Percentiles rank a stretch among this genome's conserved stretches.
These are phyloP conservation scores for Pycnomerus fuliginosus DNA, from an alignment of 2,888 invertebrate species.

Conservation along the genomic window DNA sequence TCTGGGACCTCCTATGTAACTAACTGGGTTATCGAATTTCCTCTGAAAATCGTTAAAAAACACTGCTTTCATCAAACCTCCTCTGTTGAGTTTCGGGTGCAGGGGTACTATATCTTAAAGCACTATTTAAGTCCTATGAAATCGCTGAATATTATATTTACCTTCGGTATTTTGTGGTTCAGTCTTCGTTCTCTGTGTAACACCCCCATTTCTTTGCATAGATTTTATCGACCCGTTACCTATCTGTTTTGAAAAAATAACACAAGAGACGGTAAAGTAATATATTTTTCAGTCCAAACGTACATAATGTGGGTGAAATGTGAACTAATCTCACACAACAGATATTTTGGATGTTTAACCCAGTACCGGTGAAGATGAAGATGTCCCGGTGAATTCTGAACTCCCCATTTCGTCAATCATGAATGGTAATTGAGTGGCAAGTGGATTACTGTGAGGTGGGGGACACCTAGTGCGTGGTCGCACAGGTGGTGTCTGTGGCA, in stretches of 20 bases:
- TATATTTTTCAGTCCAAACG: too few relatives aligned
- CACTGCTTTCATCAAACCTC: slow-evolving; percentile 56
- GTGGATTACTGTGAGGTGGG: slow-evolving; percentile 47
- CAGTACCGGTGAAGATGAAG: slow-evolving; percentile 25
- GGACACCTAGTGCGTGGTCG: slow-evolving; percentile 45
- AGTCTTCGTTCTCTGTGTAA: too few relatives aligned
- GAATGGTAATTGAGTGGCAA: slow-evolving; percentile 58
- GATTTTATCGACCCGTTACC: too few relatives aligned
- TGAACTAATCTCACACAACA: slow-evolving; percentile 16
- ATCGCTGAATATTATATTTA: too few relatives aligned
- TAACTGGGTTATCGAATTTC: slow-evolving; percentile 66
- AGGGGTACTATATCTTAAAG: too few relatives aligned
- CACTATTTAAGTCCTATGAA: too few relatives aligned
- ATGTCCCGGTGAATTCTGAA: slow-evolving; percentile 49
- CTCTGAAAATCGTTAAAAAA: slow-evolving; percentile 58
- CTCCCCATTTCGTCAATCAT: slow-evolving; percentile 66
- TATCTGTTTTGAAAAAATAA: slow-evolving; percentile 9
- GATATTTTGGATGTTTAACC: slow-evolving; percentile 17
- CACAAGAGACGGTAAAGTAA: slow-evolving; percentile 11
- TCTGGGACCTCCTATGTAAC: slow-evolving; percentile 67
- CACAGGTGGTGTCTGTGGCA: slow-evolving; percentile 36
- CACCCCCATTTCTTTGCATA: too few relatives aligned
- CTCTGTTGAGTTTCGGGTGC: too few relatives aligned
- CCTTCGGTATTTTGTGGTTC: too few relatives aligned
- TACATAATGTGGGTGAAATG: slow-evolving; percentile 5